A percentile compares a stretch with the other conserved stretches of the same genome.
These are phyloP conservation scores for Dermolepida albohirtum DNA, from an alignment of 2,888 invertebrate genomes.

Conservation along the genomic window DNA sequence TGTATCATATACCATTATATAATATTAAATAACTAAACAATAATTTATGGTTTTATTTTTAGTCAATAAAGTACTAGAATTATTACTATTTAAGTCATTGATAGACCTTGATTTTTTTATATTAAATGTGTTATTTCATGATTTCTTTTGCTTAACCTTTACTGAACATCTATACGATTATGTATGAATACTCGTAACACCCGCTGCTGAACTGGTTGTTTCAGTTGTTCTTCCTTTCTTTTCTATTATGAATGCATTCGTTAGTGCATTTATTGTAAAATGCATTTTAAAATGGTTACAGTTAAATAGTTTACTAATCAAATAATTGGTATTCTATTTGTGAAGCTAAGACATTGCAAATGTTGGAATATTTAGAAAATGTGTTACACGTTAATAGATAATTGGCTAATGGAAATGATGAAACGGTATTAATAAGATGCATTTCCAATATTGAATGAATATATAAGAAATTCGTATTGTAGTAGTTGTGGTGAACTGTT, in stretches of 20 bases:
- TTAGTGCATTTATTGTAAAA: neutral
- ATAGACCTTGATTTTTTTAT: conserved; percentile 22
- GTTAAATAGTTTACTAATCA: conserved; percentile 9
- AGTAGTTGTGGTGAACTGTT: no score
- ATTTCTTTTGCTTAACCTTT: conserved; percentile 23
- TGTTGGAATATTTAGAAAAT: neutral
- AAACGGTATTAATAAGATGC: no score
- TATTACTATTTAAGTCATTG: neutral
- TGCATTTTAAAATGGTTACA: conserved; percentile 16
- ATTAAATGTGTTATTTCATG: conserved; percentile 5
- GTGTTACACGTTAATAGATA: no score
- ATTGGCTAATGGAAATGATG: no score
- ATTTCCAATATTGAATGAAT: no score
- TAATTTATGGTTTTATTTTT: neutral
- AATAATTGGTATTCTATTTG: conserved; percentile 24
- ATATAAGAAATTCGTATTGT: no score
- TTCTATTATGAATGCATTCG: conserved; percentile 12
- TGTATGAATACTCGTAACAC: neutral
- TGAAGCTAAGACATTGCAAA: conserved; percentile 7
- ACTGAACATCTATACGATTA: conserved; percentile 18
- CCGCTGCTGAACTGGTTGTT: neutral
- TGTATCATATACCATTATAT: no score
- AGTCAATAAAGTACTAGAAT: conserved; percentile 1
- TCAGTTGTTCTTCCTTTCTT: conserved; percentile 8
- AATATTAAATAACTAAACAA: no score